Conservation (phyloP, 1,140 invertebrate genomes). For the Neodiprion lecontei region DNA sequence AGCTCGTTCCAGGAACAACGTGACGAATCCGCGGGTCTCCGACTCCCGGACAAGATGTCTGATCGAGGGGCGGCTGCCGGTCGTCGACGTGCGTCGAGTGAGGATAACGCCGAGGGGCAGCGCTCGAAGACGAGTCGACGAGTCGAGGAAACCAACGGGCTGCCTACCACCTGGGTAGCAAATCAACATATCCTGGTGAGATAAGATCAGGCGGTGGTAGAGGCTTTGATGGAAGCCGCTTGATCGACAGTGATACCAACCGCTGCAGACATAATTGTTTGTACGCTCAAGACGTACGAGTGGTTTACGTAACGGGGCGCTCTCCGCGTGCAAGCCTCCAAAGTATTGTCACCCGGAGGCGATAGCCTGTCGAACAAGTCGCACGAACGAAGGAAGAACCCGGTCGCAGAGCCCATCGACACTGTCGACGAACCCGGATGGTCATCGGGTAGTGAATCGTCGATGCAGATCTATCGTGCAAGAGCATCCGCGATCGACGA, state of each 20-base stretch:
- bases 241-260: slow-evolving; percentile 7
- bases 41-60: background rate
- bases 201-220: background rate
- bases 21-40: slow-evolving; percentile 41
- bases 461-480: background rate
- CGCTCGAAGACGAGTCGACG: too few relatives aligned
- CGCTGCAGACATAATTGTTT: slow-evolving; percentile 4
- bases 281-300: background rate
- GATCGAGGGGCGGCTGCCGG: background rate
- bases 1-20: slow-evolving; percentile 40
- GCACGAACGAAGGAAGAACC: too few relatives aligned
- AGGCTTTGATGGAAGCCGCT: background rate
- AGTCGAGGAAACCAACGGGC: background rate
- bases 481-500: background rate
- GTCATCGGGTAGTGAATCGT: background rate
- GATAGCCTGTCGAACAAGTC: too few relatives aligned
- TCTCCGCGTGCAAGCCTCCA: background rate
- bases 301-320: background rate
- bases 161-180: background rate
- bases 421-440: too few relatives aligned
- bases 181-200: slow-evolving; percentile 5
- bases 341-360: background rate
- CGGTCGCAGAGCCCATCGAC: too few relatives aligned
- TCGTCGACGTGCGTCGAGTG: background rate
- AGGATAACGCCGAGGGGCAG: background rate